A percentile compares a stretch with the other conserved stretches of the same genome.
Conservation (phyloP, 1,140 invertebrate species). For the Nixonia krombeini region DNA sequence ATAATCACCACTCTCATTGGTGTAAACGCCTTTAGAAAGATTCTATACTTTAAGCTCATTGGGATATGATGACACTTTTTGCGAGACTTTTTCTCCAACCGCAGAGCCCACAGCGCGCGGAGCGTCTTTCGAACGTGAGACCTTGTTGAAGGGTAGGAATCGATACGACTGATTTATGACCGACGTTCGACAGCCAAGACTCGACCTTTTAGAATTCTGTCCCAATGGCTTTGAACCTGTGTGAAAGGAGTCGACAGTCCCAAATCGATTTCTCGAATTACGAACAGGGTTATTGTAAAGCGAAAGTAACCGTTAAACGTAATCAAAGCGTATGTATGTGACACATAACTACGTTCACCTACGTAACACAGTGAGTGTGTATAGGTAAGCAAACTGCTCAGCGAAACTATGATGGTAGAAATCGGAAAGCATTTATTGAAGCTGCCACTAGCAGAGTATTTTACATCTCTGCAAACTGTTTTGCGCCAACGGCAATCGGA, state of each 20-base stretch:
- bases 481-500: too few relatives aligned
- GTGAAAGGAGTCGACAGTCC: constrained; percentile 42
- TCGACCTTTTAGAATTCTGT: constrained; percentile 44
- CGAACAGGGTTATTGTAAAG: constrained; percentile 7
- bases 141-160: constrained; percentile 34
- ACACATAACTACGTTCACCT: background rate
- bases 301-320: constrained; percentile 13
- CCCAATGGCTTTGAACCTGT: constrained; percentile 35
- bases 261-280: constrained; percentile 19
- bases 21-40: constrained; percentile 12
- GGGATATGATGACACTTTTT: constrained; percentile 37
- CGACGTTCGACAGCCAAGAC: constrained; percentile 34
- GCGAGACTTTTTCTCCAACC: constrained; percentile 8
- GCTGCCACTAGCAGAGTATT: background rate
- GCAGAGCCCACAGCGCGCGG: background rate
- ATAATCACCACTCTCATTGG: constrained; percentile 3
- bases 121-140: constrained; percentile 27
- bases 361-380: too few relatives aligned
- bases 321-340: background rate
- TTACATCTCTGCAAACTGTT: background rate
- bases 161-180: constrained; percentile 60
- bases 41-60: constrained; percentile 9
- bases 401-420: background rate
- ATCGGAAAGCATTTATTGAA: constrained; percentile 3
- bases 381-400: constrained; percentile 2